phyloP scores from a whole-genome alignment of 2,113 vertebrate species.

The Pardalotus punctatus region DNA sequence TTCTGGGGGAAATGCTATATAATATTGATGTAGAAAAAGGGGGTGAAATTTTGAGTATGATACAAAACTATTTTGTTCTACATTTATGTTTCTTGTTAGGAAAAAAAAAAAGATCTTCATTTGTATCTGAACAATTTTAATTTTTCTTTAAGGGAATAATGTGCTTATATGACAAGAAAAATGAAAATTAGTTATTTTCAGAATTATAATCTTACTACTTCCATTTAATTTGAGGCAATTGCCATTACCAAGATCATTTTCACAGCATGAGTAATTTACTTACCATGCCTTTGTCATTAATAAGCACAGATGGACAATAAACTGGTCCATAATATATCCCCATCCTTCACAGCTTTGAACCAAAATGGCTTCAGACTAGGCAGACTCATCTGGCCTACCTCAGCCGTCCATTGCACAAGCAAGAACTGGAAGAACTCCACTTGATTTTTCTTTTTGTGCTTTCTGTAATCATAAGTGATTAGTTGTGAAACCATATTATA shows the following conservation, averaged over 20 bases:
- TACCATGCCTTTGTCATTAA: not conserved
- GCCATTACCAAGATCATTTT: not conserved
- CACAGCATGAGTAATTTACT: not conserved
- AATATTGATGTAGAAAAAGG: not conserved
- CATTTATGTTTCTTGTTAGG: not conserved
- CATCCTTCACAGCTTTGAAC: not conserved
- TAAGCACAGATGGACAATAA: not conserved
- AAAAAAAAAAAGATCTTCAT: not conserved
- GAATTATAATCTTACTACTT: not conserved
- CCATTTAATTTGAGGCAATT: not conserved
- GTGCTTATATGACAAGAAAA: not conserved
- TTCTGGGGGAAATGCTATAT: not conserved
- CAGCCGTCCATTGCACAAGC: not conserved
- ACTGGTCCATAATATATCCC: not conserved
- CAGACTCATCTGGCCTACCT: not conserved
- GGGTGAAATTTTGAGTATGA: not conserved
- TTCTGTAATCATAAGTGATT: not conserved
- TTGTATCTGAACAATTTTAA: not conserved
- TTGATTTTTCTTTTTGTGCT: not conserved
- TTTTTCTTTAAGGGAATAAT: not conserved
- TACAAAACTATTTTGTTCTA: not conserved
- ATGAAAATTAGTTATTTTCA: not conserved
- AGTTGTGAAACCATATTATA: not conserved
- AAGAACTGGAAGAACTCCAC: not conserved
- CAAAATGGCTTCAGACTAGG: not conserved